Evolutionary conservation across 2,113 vertebrate genomes (phyloP).

Genomic region (Sceloporus undulatus): DNA sequence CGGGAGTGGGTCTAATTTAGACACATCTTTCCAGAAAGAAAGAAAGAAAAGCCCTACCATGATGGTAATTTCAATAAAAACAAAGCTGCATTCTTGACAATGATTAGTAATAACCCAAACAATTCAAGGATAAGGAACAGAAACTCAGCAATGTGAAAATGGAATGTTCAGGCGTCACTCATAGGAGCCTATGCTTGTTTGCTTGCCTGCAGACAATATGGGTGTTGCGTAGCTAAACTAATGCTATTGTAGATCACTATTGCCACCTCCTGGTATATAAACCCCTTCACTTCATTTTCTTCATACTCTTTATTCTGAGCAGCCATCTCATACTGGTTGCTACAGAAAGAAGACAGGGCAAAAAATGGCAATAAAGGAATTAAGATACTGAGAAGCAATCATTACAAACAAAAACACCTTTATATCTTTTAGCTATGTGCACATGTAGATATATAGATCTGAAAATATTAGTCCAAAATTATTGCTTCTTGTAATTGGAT

Average conservation of each 20-base stretch:
- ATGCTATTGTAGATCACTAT: constrained; percentile 77
- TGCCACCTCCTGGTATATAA: constrained; percentile 82
- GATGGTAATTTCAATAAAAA: constrained; percentile 70
- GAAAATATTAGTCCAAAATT: constrained; percentile 59
- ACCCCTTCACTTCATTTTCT: constrained; percentile 61
- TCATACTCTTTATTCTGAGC: constrained; percentile 47
- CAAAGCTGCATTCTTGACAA: constrained; percentile 20
- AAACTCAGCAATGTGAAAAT: constrained; percentile 52
- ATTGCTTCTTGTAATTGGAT: constrained; percentile 58
- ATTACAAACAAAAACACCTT: background rate
- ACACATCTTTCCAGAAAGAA: background rate
- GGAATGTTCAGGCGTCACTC: constrained; percentile 61
- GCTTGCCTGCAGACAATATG: constrained; percentile 25
- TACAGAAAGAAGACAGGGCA: constrained; percentile 62
- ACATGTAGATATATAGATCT: background rate
- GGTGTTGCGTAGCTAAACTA: constrained; percentile 27
- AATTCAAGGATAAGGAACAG: constrained; percentile 66
- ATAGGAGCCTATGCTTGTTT: constrained; percentile 35
- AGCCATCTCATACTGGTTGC: constrained; percentile 60
- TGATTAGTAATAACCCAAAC: constrained; percentile 66
- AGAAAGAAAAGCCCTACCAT: constrained; percentile 49
- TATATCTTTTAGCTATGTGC: background rate
- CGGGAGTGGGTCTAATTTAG: constrained; percentile 59
- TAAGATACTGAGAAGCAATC: constrained; percentile 39
- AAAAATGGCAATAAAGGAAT: constrained; percentile 75